These are phyloP conservation scores for Thomomys bottae DNA, from an alignment of 2,113 vertebrate genomes.

Conservation along the genomic window DNA sequence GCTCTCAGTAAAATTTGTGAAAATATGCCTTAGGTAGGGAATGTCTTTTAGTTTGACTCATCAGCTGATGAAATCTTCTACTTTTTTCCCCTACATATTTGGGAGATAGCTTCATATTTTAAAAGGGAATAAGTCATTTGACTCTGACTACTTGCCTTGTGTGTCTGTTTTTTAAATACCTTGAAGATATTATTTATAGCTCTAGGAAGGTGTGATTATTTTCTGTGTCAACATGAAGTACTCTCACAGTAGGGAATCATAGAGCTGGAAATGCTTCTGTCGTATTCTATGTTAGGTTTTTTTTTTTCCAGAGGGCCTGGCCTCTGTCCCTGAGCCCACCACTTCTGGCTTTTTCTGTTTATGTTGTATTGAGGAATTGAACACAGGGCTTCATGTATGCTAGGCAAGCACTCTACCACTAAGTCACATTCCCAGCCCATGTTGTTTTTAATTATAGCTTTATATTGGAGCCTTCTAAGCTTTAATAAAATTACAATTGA, in stretches of 20 bases:
- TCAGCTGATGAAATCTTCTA: conserved; percentile 2
- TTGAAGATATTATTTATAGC: neutral
- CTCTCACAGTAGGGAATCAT: neutral
- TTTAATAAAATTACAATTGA: neutral
- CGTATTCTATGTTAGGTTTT: neutral
- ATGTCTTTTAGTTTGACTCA: conserved; percentile 19
- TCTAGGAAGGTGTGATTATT: neutral
- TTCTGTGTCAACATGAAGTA: neutral
- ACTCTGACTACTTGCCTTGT: neutral
- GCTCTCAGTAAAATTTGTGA: conserved; percentile 44
- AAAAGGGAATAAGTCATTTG: conserved; percentile 28
- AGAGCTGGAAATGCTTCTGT: neutral
- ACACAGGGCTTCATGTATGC: too few species aligned
- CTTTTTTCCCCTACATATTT: conserved; percentile 38
- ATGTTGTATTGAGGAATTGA: too few species aligned
- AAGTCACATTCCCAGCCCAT: too few species aligned
- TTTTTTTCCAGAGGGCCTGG: too few species aligned
- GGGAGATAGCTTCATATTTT: conserved; percentile 35
- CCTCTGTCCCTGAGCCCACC: too few species aligned
- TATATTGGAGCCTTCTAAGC: neutral
- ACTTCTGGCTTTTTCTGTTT: too few species aligned
- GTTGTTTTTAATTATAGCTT: neutral
- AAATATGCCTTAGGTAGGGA: neutral
- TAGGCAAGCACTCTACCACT: too few species aligned
- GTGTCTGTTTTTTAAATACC: conserved; percentile 6